A percentile compares a stretch with the other conserved stretches of the same genome.
These are phyloP conservation scores for Andricus curvator DNA, from an alignment of 2,888 invertebrate genomes.

Conservation along the genomic window DNA sequence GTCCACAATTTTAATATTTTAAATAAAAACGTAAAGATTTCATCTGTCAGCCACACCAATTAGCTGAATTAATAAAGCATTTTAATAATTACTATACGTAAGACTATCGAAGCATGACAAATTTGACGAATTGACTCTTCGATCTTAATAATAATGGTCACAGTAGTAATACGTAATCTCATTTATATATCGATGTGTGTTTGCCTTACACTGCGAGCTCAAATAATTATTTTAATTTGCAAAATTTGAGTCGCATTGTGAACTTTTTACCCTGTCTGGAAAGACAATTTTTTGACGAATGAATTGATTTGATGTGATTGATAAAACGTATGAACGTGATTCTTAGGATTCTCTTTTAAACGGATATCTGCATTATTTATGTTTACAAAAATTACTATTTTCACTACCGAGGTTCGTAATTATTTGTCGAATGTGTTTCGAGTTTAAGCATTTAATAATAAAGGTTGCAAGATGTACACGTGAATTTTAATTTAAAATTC, in stretches of 20 bases:
- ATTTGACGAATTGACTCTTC: conserved; percentile 18
- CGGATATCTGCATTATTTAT: conserved; percentile 19
- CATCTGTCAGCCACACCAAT: background rate
- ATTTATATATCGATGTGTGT: conserved; percentile 22
- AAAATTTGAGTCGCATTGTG: background rate
- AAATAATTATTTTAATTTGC: background rate
- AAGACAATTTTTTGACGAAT: conserved; percentile 23
- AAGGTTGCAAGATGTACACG: conserved; percentile 27
- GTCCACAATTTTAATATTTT: background rate
- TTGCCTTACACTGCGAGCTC: conserved; percentile 1
- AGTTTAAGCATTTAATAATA: conserved; percentile 42
- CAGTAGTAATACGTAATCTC: conserved; percentile 20
- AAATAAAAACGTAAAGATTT: background rate
- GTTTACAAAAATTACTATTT: conserved; percentile 36
- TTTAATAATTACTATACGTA: conserved; percentile 45
- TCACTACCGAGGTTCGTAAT: conserved; percentile 22
- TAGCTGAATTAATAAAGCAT: conserved; percentile 17
- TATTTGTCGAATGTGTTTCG: conserved; percentile 31
- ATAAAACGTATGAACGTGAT: conserved; percentile 46
- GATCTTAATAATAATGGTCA: background rate
- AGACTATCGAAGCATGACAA: conserved; percentile 16
- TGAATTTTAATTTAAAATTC: background rate
- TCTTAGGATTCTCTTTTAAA: background rate
- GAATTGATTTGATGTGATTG: conserved; percentile 45
- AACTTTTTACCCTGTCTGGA: background rate